Evolutionary conservation across 2,797 vertebrate species (phyloP).

Genomic region (Sardinella longiceps): DNA sequence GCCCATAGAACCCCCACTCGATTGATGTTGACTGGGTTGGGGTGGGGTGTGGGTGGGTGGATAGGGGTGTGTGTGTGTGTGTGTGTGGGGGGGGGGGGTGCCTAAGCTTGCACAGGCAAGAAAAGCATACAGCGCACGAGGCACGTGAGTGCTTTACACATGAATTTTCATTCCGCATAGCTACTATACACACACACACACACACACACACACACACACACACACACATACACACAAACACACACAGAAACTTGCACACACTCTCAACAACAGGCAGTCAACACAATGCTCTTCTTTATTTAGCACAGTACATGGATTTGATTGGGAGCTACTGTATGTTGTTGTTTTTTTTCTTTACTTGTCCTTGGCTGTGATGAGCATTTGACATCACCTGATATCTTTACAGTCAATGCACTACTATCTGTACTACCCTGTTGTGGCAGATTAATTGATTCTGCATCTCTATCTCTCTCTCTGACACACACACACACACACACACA

Average conservation of each 20-base stretch:
- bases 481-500: no score
- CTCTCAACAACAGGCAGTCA: neutral
- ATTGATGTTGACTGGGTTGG: slow-evolving; percentile 73
- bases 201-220: neutral
- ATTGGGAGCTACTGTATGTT: no score
- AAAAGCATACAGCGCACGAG: slow-evolving; percentile 61
- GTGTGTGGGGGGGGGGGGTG: slow-evolving; percentile 61
- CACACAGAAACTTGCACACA: neutral
- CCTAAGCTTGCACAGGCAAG: slow-evolving; percentile 68
- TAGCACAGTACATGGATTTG: neutral
- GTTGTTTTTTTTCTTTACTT: neutral
- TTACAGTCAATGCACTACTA: neutral
- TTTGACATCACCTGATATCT: neutral
- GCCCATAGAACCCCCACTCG: slow-evolving; percentile 70
- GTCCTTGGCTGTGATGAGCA: no score
- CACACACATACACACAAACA: neutral
- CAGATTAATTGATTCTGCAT: neutral
- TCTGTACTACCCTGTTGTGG: neutral
- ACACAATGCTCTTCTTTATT: neutral
- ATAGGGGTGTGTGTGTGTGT: no score
- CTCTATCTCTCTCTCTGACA: no score
- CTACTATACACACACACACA: slow-evolving; percentile 58
- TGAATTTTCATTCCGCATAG: slow-evolving; percentile 74
- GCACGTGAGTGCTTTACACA: slow-evolving; percentile 77
- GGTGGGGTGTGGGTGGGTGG: no score